phyloP scores from a whole-genome alignment of 2,888 invertebrate genomes.

The Hirudinaria manillensis region DNA sequence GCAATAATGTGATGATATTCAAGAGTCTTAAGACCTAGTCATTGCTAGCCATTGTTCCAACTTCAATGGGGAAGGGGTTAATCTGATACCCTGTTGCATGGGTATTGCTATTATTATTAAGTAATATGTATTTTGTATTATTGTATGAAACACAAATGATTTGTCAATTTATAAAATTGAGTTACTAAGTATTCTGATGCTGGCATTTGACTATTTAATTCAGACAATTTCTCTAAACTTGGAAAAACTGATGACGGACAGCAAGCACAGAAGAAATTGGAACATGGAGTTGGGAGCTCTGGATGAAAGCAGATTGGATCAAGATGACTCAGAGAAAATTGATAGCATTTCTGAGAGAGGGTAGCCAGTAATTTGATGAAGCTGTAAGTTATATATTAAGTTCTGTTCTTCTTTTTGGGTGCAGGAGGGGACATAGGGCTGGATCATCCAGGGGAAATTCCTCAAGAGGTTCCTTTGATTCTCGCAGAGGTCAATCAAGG shows the following conservation, averaged over 20 bases:
- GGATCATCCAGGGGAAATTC: background rate
- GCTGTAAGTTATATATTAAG: background rate
- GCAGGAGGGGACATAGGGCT: background rate
- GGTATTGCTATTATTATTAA: no score
- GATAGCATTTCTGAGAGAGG: conserved; percentile 5
- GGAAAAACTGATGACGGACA: conserved; percentile 33
- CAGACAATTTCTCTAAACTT: conserved; percentile 31
- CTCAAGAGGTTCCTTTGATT: conserved; percentile 16
- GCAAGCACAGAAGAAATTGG: conserved; percentile 33
- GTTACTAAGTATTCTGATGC: background rate
- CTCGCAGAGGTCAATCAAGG: background rate
- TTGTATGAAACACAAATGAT: no score
- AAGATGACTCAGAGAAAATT: conserved; percentile 25
- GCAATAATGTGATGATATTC: no score
- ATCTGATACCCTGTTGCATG: no score
- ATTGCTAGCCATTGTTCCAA: no score
- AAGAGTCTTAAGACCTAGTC: no score
- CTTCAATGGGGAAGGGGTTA: no score
- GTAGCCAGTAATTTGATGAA: background rate
- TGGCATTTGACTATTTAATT: background rate
- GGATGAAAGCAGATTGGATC: conserved; percentile 29
- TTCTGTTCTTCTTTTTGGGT: background rate
- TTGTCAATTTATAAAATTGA: no score
- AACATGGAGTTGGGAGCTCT: conserved; percentile 33
- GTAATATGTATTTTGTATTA: no score